phyloP scores from a whole-genome alignment of 1,140 invertebrate species.

The Drosophila mauritiana region DNA sequence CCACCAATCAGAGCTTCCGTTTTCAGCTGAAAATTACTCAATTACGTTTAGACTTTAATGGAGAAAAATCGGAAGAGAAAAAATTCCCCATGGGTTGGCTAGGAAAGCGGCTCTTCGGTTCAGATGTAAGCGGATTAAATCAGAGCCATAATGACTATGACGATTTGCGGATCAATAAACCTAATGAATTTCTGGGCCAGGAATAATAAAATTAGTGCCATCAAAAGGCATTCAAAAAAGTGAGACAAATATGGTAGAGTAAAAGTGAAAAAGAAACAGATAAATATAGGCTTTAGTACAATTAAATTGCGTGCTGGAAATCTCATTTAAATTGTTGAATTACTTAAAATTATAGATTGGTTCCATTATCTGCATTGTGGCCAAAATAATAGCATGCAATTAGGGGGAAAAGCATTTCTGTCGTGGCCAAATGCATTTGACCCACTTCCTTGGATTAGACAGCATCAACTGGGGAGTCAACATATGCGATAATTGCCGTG shows the following conservation, averaged over 20 bases:
- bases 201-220: constrained; percentile 25
- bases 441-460: constrained; percentile 59
- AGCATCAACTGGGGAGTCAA: constrained; percentile 26
- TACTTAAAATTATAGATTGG: constrained; percentile 59
- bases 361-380: constrained; percentile 21
- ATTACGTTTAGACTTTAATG: constrained; percentile 77
- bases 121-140: constrained; percentile 72
- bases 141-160: constrained; percentile 60
- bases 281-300: constrained; percentile 4
- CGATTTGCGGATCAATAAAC: constrained; percentile 71
- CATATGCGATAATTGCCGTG: constrained; percentile 69
- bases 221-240: constrained; percentile 8
- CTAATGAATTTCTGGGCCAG: constrained; percentile 64
- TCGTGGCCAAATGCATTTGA: constrained; percentile 55
- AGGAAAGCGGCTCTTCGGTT: constrained; percentile 10
- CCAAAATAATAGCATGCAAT: constrained; percentile 72
- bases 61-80: constrained; percentile 22
- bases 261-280: neutral
- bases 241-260: neutral
- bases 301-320: constrained; percentile 12
- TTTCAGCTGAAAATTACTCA: constrained; percentile 70
- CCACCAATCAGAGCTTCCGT: constrained; percentile 66
- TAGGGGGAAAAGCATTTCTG: constrained; percentile 30
- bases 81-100: neutral
- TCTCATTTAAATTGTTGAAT: constrained; percentile 69